phyloP scores from a whole-genome alignment of 2,797 vertebrate genomes.

The Sarcoramphus papa region DNA sequence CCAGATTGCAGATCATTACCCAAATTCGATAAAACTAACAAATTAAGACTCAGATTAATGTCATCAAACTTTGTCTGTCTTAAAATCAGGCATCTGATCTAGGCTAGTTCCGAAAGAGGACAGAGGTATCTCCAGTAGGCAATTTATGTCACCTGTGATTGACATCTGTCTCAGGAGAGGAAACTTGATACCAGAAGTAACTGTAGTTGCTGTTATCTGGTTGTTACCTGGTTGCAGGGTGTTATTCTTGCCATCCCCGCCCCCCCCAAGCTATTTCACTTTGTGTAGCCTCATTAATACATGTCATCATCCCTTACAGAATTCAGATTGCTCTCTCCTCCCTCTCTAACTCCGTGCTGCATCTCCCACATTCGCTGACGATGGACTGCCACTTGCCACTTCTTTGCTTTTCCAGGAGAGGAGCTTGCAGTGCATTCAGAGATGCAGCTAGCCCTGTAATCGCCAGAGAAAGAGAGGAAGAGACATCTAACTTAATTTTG shows the following conservation, averaged over 20 bases:
- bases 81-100: neutral
- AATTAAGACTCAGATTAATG: neutral
- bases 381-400: neutral
- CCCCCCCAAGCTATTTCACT: accelerated
- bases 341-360: neutral
- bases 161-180: neutral
- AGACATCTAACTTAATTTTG: neutral
- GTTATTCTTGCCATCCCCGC: neutral
- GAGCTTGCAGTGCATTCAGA: neutral
- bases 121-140: neutral
- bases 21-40: accelerated
- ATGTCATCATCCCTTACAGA: neutral
- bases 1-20: neutral
- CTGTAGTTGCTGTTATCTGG: neutral
- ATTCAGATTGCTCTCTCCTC: neutral
- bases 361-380: neutral
- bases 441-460: neutral
- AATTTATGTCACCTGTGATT: neutral
- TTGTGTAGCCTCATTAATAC: neutral
- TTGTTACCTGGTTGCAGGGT: neutral
- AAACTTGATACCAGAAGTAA: neutral
- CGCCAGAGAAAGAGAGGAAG: neutral
- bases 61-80: neutral
- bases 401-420: neutral
- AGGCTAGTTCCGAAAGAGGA: neutral